Base-by-base conservation (phyloP, 2,888 invertebrate genomes). In the Chironomus tentans region DNA sequence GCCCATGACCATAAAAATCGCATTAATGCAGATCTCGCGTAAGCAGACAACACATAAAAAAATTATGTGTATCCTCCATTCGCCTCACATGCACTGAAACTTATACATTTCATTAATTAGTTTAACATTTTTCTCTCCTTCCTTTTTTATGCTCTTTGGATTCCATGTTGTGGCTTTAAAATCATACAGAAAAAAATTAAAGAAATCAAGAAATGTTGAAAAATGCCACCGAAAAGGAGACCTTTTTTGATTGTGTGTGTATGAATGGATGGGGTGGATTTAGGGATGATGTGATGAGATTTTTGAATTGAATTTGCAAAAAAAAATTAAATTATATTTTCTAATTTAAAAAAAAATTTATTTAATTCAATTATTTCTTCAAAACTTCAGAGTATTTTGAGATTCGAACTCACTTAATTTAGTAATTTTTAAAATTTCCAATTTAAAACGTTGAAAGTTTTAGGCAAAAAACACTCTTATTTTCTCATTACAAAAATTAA, bases 21-120 rank as follows among this genome's bases (percentile, higher is more conserved):
- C 56, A 56, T 56, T 56, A 56, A 56, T 15, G n/a, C 56, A 56
- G 18, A n/a, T 56, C 56, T n/a, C n/a, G n/a, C 56, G 56, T 18
- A 56, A 56, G 56, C 56, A 56, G 65, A 65, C 65, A 65, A 65
- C 65, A 65, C 56, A 56, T 56, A 56, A 56, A 56, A n/a, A 15
- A 15, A 15, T 56, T 56, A n/a, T 56, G 56, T 56, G 56, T 18
- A n/a, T 56, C 56, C 56, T 70, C 48, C 48, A 46, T 13, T 12
- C 22, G n/a, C n/a, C 21, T 12, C 10, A 21, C 70, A 70, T 38
- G 68, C 18, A n/a, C 18, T 13, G 18, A 68, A 0, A 4, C 18
- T 69, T 69, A 61, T 56, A 71, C 50, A 71, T 71, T 71, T 71
- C 61, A 69, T 71, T 71, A 71, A 71, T 71, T 71, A 71, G 71